These are phyloP conservation scores for Ranitomeya variabilis DNA, from an alignment of 2,113 vertebrate species.

Conservation along the genomic window DNA sequence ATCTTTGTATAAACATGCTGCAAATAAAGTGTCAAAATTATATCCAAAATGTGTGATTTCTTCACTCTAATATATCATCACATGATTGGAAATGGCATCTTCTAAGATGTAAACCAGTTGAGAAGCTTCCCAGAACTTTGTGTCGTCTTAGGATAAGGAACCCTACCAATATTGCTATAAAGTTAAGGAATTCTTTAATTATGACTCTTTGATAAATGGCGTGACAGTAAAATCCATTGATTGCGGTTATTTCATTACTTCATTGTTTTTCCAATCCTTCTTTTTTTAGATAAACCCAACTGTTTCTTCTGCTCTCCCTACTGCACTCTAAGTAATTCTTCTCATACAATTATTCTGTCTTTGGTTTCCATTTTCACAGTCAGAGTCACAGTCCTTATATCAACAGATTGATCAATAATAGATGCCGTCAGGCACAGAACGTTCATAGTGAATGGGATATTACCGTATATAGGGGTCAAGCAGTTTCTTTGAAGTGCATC, in stretches of 20 bases:
- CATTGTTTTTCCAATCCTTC: background rate
- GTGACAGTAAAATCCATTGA: background rate
- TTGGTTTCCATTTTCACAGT: background rate
- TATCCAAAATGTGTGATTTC: background rate
- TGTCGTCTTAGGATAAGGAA: background rate
- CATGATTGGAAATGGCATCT: background rate
- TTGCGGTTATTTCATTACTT: background rate
- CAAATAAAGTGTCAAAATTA: background rate
- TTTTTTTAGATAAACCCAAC: background rate
- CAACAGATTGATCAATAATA: background rate
- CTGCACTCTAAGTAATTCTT: background rate
- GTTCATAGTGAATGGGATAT: background rate
- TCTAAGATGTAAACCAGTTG: background rate
- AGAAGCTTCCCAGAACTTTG: background rate
- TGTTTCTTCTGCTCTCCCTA: background rate
- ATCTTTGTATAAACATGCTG: too few species aligned
- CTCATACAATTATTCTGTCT: background rate
- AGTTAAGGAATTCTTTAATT: background rate
- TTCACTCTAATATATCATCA: background rate
- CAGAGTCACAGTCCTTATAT: background rate
- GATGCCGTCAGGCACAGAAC: background rate
- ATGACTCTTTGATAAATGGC: too few species aligned
- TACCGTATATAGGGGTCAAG: background rate
- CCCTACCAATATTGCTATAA: background rate
- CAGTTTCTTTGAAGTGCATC: background rate